A percentile compares a stretch with the other conserved stretches of the same genome.
These are phyloP conservation scores for Dinothrombium tinctorium DNA, from an alignment of 1,140 invertebrate species.

Conservation along the genomic window DNA sequence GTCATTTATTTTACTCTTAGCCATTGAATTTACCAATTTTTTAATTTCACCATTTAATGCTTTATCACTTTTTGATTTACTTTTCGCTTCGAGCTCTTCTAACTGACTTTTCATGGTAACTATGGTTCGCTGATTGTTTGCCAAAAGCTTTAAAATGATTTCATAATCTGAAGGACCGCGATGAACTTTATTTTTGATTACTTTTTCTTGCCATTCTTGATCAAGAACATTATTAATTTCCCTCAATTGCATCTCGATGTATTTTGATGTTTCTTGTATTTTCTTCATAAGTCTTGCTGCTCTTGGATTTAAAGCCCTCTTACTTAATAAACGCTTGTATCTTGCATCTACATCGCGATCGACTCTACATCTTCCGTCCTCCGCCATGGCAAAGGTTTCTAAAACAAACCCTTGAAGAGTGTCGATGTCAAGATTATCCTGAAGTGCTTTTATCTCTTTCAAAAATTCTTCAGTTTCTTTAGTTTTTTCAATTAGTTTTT, in stretches of 20 bases:
- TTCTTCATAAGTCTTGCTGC: conserved; percentile 19
- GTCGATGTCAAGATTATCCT: conserved; percentile 1
- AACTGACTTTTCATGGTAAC: conserved; percentile 3
- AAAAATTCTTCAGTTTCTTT: conserved; percentile 18
- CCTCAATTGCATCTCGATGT: conserved; percentile 19
- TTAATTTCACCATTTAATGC: not conserved
- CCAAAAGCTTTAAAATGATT: conserved; percentile 4
- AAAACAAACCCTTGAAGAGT: conserved; percentile 1
- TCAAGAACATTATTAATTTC: conserved; percentile 21
- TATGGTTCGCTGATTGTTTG: conserved; percentile 8
- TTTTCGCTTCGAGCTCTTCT: not conserved
- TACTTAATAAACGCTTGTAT: conserved; percentile 18
- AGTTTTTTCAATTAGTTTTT: conserved; percentile 22
- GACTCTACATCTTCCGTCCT: conserved; percentile 8
- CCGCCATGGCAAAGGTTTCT: not conserved
- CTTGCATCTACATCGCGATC: conserved; percentile 19
- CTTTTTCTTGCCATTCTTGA: conserved; percentile 19
- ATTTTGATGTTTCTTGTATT: conserved; percentile 18
- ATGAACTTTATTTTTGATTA: conserved; percentile 15
- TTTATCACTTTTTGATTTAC: not conserved
- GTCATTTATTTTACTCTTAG: not conserved
- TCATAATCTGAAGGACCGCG: not conserved
- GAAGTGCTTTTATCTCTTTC: not conserved
- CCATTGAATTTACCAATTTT: not conserved
- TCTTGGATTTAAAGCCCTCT: conserved; percentile 20